These are phyloP conservation scores for Metopolophium dirhodum DNA, from an alignment of 1,140 invertebrate species.

Conservation along the genomic window DNA sequence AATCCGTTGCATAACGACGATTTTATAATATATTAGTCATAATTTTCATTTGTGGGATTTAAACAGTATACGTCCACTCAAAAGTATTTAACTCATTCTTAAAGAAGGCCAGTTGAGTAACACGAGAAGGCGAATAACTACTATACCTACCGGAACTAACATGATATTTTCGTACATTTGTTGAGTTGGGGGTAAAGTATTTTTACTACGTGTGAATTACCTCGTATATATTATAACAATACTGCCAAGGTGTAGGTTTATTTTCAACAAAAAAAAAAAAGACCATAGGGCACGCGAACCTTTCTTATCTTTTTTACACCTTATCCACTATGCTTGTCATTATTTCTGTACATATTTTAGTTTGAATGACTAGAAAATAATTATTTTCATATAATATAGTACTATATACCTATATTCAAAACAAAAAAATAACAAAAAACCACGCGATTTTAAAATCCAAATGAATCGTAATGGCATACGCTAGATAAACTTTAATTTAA, in stretches of 20 bases:
- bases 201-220: conserved; percentile 21
- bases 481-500: not conserved
- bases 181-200: not conserved
- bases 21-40: not conserved
- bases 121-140: not conserved
- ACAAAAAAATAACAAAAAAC: not conserved
- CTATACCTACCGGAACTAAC: not conserved
- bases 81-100: not conserved
- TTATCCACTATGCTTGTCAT: not conserved
- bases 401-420: not conserved
- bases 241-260: not conserved
- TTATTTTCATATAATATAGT: not conserved
- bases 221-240: not conserved
- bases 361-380: not conserved
- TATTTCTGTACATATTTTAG: not conserved
- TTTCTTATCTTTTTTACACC: not conserved
- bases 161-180: not conserved
- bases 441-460: not conserved
- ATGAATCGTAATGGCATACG: not conserved
- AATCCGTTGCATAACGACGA: not conserved
- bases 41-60: no score
- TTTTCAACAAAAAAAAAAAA: conserved; percentile 11
- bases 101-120: not conserved
- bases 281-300: not conserved
- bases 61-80: not conserved